These are phyloP conservation scores for Drosophila tropicalis DNA, from an alignment of 1,140 invertebrate species.

Conservation along the genomic window DNA sequence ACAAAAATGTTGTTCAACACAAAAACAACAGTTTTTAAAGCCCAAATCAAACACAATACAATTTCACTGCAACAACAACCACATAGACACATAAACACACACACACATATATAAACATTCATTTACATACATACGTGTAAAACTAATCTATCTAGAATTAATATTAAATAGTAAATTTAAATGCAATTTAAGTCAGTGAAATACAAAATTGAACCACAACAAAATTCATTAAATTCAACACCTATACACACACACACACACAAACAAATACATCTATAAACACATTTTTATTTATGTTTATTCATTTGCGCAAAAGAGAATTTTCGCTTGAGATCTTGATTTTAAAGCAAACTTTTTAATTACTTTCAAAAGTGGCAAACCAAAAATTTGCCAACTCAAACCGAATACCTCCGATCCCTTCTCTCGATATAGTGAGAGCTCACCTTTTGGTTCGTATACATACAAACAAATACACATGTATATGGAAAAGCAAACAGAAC, in stretches of 20 bases:
- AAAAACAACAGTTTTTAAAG: conserved; percentile 62
- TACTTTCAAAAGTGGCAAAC: conserved; percentile 43
- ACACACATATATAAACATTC: conserved; percentile 30
- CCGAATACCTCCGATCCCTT: not conserved
- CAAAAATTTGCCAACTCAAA: not conserved
- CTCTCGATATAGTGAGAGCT: conserved; percentile 15
- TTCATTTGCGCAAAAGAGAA: conserved; percentile 5
- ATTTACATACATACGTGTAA: conserved; percentile 5
- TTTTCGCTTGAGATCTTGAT: conserved; percentile 18
- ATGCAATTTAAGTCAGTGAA: conserved; percentile 5
- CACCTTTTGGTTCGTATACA: conserved; percentile 39
- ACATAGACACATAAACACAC: conserved; percentile 35
- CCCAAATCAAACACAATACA: conserved; percentile 34
- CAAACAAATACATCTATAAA: too few relatives aligned
- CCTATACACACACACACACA: not conserved
- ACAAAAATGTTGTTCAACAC: conserved; percentile 49
- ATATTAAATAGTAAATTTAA: conserved; percentile 16
- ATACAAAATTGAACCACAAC: not conserved
- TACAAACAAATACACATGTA: conserved; percentile 7
- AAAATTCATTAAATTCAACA: conserved; percentile 9
- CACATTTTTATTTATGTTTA: conserved; percentile 9
- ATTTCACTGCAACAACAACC: conserved; percentile 6
- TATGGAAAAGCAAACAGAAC: conserved; percentile 57
- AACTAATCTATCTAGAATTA: conserved; percentile 3
- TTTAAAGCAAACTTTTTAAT: conserved; percentile 59